Evolutionary conservation across 2,797 vertebrate species (phyloP).

Genomic region (Pyrocephalus nanus): DNA sequence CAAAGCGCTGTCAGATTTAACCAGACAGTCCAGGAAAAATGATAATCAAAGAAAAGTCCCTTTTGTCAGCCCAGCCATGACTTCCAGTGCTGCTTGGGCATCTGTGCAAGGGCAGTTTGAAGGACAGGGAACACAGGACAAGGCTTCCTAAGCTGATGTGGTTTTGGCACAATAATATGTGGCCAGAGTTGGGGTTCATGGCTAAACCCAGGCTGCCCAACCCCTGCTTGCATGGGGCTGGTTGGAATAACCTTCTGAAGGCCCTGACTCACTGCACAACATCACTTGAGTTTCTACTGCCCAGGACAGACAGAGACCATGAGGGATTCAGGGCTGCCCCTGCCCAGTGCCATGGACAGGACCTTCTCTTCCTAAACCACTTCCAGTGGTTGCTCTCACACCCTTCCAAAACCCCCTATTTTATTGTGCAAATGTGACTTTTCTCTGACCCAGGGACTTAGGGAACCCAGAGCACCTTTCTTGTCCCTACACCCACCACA

Average conservation of each 20-base stretch:
- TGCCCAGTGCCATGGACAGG: background rate
- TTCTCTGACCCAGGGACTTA: background rate
- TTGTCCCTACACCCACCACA: background rate
- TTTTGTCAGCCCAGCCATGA: background rate
- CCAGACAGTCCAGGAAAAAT: background rate
- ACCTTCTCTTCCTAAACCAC: background rate
- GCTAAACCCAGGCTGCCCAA: background rate
- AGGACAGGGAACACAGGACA: background rate
- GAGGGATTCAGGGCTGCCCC: background rate
- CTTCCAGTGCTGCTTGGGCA: background rate
- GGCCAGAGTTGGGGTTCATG: background rate
- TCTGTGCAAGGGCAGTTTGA: background rate
- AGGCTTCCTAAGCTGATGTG: background rate
- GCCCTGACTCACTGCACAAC: background rate
- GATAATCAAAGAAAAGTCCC: background rate
- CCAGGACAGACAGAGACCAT: background rate
- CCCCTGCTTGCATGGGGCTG: background rate
- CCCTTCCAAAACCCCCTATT: background rate
- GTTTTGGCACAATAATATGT: background rate
- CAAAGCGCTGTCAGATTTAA: background rate
- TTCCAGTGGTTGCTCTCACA: background rate
- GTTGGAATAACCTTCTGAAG: background rate
- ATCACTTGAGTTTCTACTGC: background rate
- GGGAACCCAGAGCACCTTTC: background rate
- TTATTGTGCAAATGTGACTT: background rate